A percentile compares a stretch with the other conserved stretches of the same genome.
Conservation (phyloP, 2,888 invertebrate genomes). For the Phrixothrix hirtus region DNA sequence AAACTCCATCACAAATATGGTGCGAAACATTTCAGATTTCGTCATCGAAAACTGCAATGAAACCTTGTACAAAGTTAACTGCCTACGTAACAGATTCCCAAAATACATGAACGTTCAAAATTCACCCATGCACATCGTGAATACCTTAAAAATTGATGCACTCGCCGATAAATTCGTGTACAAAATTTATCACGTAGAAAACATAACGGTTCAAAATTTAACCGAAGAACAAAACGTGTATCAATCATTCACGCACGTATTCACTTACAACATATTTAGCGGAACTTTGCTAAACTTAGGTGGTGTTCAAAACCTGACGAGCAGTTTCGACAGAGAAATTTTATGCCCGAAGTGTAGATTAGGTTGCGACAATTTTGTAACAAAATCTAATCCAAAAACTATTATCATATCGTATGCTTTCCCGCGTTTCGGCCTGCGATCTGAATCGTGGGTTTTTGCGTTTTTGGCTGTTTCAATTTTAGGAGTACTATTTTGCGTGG, state of each 20-base stretch:
- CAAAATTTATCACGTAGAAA: conserved; percentile 41
- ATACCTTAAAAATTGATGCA: conserved; percentile 46
- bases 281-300: conserved; percentile 41
- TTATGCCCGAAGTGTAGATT: conserved; percentile 34
- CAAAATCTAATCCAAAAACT: conserved; percentile 22
- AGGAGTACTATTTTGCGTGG: conserved; percentile 66
- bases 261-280: conserved; percentile 47
- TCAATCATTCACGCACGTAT: conserved; percentile 43
- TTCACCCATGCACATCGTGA: conserved; percentile 21
- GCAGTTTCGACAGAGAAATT: neutral
- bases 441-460: conserved; percentile 64
- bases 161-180: conserved; percentile 47
- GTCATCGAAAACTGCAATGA: conserved; percentile 46
- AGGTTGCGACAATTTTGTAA: conserved; percentile 39
- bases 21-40: conserved; percentile 39
- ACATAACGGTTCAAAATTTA: conserved; percentile 6
- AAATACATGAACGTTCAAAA: conserved; percentile 4
- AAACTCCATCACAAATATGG: conserved; percentile 44
- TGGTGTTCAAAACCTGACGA: neutral
- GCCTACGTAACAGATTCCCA: conserved; percentile 39
- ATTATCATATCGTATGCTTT: conserved; percentile 21
- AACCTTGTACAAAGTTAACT: conserved; percentile 45
- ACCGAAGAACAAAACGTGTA: conserved; percentile 32
- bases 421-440: conserved; percentile 39
- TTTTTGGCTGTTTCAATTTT: conserved; percentile 68